Conservation (phyloP, 2,797 vertebrate species). For the Neostethus bicornis region DNA sequence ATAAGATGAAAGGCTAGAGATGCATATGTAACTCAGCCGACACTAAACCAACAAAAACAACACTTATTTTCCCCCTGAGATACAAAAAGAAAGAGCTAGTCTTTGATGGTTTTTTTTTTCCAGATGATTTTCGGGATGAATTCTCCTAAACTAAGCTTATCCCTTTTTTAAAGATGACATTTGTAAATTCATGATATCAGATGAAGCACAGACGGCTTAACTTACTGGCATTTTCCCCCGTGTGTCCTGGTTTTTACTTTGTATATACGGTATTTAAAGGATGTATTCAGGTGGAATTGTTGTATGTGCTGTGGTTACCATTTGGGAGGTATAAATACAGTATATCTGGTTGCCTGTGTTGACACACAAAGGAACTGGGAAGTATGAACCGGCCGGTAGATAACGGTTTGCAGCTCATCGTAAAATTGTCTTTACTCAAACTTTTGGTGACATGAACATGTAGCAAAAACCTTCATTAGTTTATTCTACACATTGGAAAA, state of each 20-base stretch:
- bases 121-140: neutral
- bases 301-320: neutral
- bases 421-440: too few relatives aligned
- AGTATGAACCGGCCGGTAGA: too few relatives aligned
- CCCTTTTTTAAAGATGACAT: neutral
- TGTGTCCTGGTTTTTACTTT: neutral
- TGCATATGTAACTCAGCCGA: slow-evolving; percentile 9
- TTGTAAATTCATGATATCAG: too few relatives aligned
- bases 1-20: slow-evolving; percentile 37
- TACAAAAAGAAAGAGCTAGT: neutral
- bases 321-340: too few relatives aligned
- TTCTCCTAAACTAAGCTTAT: neutral
- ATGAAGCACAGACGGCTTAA: neutral
- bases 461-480: too few relatives aligned
- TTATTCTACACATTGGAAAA: too few relatives aligned
- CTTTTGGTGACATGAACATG: too few relatives aligned
- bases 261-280: neutral
- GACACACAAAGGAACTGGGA: too few relatives aligned
- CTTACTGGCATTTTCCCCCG: neutral
- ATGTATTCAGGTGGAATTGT: neutral
- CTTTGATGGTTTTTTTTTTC: neutral
- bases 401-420: too few relatives aligned
- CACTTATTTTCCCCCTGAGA: slow-evolving; percentile 11
- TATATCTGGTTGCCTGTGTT: too few relatives aligned
- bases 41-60: slow-evolving; percentile 16